Conservation (phyloP, 2,888 invertebrate genomes). For the Tenthredo scrophulariae region DNA sequence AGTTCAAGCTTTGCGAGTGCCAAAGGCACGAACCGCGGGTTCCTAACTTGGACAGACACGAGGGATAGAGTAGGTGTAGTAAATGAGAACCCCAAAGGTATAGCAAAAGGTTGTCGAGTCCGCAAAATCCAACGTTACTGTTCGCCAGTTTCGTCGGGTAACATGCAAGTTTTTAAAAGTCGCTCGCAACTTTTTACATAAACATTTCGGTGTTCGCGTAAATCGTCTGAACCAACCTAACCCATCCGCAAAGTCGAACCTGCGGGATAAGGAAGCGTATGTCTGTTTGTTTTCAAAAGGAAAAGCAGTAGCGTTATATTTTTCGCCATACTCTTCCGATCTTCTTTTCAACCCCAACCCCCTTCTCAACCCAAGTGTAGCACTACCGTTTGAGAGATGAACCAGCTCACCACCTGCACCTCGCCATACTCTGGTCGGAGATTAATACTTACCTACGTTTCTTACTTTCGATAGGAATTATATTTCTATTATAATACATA, state of each 20-base stretch:
- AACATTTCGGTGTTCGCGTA: conserved; percentile 32
- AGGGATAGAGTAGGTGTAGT: conserved; percentile 39
- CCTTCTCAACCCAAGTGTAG: neutral
- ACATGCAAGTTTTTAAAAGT: conserved; percentile 43
- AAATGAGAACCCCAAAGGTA: conserved; percentile 49
- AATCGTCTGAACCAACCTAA: conserved; percentile 37
- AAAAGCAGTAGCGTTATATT: neutral
- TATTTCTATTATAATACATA: conserved; percentile 21
- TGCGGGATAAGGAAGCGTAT: conserved; percentile 2
- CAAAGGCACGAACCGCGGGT: conserved; percentile 47
- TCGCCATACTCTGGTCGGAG: neutral
- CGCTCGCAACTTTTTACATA: conserved; percentile 30
- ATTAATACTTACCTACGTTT: neutral
- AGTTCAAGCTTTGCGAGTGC: conserved; percentile 48
- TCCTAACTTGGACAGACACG: conserved; percentile 45
- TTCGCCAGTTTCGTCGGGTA: neutral
- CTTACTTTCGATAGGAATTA: conserved; percentile 16
- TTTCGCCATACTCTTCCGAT: conserved; percentile 7
- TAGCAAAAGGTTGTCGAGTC: conserved; percentile 14
- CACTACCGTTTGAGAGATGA: conserved; percentile 22
- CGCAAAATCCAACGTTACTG: neutral
- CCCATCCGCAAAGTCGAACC: neutral
- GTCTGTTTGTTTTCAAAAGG: conserved; percentile 34
- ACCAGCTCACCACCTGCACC: conserved; percentile 5
- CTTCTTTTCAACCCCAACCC: conserved; percentile 8